A percentile compares a stretch with the other conserved stretches of the same genome.
These are phyloP conservation scores for Rhinoraja longicauda DNA, from an alignment of 2,797 vertebrate species.

Conservation along the genomic window DNA sequence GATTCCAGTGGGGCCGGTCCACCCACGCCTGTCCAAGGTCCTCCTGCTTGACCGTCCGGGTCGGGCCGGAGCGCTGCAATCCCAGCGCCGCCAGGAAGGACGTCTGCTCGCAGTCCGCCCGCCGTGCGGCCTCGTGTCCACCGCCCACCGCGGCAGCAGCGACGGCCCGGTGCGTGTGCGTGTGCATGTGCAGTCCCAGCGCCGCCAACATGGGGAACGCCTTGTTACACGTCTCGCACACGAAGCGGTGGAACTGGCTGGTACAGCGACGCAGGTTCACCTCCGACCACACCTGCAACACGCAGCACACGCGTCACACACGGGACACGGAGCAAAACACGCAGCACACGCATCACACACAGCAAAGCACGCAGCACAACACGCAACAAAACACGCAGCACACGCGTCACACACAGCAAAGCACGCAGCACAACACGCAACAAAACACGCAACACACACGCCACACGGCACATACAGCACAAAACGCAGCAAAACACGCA, in stretches of 20 bases:
- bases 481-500: too few species aligned
- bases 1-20: conserved; percentile 74
- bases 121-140: conserved; percentile 48
- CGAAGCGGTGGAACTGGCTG: conserved; percentile 85
- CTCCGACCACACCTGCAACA: conserved; percentile 85
- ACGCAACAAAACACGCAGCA: too few species aligned
- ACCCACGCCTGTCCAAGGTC: conserved; percentile 72
- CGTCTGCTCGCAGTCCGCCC: conserved; percentile 58
- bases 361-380: too few species aligned
- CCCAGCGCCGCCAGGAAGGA: conserved; percentile 76
- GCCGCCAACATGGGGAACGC: conserved; percentile 86
- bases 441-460: too few species aligned
- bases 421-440: too few species aligned
- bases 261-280: conserved; percentile 86
- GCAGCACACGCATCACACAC: too few species aligned
- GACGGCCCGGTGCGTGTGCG: conserved; percentile 54
- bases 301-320: neutral
- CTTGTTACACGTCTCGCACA: conserved; percentile 86
- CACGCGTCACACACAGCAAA: too few species aligned
- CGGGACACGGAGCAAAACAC: too few species aligned
- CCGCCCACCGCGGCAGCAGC: conserved; percentile 47
- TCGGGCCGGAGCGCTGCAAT: conserved; percentile 75
- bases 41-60: conserved; percentile 61
- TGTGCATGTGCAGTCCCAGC: conserved; percentile 73
- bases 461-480: too few species aligned